Evolutionary conservation across 2,888 invertebrate genomes (phyloP).

Genomic region (Agonopterix subpropinquella): DNA sequence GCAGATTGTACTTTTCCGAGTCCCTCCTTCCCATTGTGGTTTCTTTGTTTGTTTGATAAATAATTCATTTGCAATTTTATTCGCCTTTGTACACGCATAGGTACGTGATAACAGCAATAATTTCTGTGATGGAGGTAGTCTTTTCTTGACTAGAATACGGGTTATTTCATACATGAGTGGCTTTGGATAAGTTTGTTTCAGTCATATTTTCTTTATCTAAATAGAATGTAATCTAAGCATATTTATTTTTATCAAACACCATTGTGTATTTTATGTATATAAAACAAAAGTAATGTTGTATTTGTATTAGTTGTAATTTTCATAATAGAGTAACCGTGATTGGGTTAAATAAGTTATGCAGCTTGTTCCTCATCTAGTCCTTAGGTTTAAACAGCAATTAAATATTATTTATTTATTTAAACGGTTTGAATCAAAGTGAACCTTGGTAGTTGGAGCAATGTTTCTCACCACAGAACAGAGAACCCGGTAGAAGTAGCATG

Average conservation of each 20-base stretch:
- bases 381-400: neutral
- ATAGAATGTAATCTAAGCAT: too few species aligned
- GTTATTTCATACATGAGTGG: slow-evolving; percentile 5
- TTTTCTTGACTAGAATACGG: slow-evolving; percentile 16
- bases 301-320: too few species aligned
- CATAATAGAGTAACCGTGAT: too few species aligned
- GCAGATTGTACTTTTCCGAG: slow-evolving; percentile 1
- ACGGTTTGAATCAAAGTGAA: too few species aligned
- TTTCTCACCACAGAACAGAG: too few species aligned
- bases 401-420: too few species aligned
- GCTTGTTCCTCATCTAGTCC: slow-evolving; percentile 27
- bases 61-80: slow-evolving; percentile 18
- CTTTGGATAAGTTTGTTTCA: too few species aligned
- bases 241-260: too few species aligned
- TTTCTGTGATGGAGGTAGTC: slow-evolving; percentile 8
- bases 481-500: too few species aligned
- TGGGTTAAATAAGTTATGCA: slow-evolving; percentile 15
- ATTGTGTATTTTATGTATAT: too few species aligned
- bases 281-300: too few species aligned
- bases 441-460: too few species aligned
- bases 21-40: slow-evolving; percentile 8
- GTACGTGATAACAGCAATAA: slow-evolving; percentile 15
- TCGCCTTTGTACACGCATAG: slow-evolving; percentile 10
- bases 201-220: neutral
- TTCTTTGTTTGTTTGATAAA: slow-evolving; percentile 16